Conservation (phyloP, 2,888 invertebrate genomes). For the Pyralis farinalis region DNA sequence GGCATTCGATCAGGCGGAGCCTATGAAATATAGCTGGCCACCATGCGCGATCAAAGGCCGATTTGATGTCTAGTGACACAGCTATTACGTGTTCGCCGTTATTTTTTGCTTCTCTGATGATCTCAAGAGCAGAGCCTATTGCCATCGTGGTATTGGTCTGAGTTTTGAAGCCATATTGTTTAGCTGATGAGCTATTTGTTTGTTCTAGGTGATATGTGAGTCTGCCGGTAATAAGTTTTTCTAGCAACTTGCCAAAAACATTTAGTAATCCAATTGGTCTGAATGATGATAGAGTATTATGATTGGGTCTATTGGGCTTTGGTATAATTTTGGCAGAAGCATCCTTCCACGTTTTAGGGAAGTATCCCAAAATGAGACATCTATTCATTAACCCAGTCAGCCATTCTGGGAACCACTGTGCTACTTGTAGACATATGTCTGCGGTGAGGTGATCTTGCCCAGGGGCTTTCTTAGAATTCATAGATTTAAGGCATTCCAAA, state of each 20-base stretch:
- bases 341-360: slow-evolving; percentile 20
- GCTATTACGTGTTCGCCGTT: slow-evolving; percentile 7
- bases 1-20: too few relatives aligned
- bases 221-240: slow-evolving; percentile 15
- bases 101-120: neutral
- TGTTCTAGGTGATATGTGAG: slow-evolving; percentile 7
- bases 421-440: slow-evolving; percentile 15
- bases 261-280: slow-evolving; percentile 22
- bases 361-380: too few relatives aligned
- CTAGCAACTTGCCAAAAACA: slow-evolving; percentile 22
- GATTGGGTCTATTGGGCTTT: slow-evolving; percentile 20
- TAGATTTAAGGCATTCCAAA: slow-evolving; percentile 3
- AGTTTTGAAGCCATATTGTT: slow-evolving; percentile 20
- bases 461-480: slow-evolving; percentile 21
- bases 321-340: slow-evolving; percentile 23
- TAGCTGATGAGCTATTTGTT: neutral
- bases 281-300: slow-evolving; percentile 11
- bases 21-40: too few relatives aligned
- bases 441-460: slow-evolving; percentile 23
- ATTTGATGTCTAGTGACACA: slow-evolving; percentile 19
- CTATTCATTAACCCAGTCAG: slow-evolving; percentile 6
- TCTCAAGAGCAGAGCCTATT: slow-evolving; percentile 5
- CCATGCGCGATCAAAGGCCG: too few relatives aligned
- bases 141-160: slow-evolving; percentile 18
- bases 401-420: neutral